A percentile compares a stretch with the other conserved stretches of the same genome.
Evolutionary conservation across 2,888 invertebrate genomes (phyloP).

Genomic region (Fissipunctia ypsillon): DNA sequence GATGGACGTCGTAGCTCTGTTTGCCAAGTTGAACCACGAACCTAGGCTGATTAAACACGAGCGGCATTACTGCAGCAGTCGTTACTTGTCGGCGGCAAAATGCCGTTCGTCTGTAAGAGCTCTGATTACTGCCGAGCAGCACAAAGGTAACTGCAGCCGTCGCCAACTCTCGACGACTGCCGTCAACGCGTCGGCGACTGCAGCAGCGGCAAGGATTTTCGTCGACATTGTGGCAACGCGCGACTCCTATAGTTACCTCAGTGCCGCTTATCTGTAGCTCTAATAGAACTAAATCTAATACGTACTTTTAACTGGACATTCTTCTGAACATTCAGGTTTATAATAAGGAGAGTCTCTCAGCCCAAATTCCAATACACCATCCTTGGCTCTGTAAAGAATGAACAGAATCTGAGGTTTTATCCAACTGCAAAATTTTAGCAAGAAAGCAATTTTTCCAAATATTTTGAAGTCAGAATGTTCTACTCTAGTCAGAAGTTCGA

Average conservation of each 20-base stretch:
- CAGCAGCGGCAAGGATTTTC: neutral
- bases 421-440: no score
- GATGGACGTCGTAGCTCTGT: no score
- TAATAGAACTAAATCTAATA: slow-evolving; percentile 5
- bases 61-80: neutral
- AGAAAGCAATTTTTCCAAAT: neutral
- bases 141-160: neutral
- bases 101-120: neutral
- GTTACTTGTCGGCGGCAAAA: no score
- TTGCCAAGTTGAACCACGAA: neutral
- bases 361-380: neutral
- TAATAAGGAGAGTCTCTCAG: no score
- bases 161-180: no score
- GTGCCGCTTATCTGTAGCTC: neutral
- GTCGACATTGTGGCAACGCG: neutral
- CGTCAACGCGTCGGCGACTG: neutral
- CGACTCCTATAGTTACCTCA: neutral
- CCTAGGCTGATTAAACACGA: neutral
- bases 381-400: slow-evolving; percentile 17
- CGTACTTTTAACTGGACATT: neutral
- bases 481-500: no score
- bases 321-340: no score
- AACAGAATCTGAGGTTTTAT: neutral
- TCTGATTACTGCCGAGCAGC: neutral
- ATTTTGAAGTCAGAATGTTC: neutral